Percentiles rank a stretch among this genome's conserved stretches.
phyloP scores from a whole-genome alignment of 2,113 vertebrate species.

The Rhea americana region DNA sequence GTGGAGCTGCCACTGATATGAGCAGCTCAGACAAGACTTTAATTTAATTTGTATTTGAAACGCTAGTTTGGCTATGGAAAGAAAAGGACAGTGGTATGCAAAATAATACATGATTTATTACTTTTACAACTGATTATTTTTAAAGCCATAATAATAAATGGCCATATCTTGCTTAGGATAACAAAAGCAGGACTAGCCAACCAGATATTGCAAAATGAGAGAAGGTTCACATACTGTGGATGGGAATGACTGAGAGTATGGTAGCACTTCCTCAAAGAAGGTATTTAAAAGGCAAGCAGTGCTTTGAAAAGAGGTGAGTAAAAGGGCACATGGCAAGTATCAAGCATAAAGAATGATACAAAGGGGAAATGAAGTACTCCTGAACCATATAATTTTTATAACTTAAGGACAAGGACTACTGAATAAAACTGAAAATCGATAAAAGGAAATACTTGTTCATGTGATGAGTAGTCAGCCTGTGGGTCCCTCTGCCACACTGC shows the following conservation, averaged over 20 bases:
- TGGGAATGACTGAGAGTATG: neutral
- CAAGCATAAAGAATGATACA: neutral
- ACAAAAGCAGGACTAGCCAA: neutral
- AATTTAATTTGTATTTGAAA: neutral
- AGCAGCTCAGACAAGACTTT: neutral
- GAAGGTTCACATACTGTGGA: neutral
- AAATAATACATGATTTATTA: neutral
- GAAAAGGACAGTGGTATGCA: neutral
- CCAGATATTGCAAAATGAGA: neutral
- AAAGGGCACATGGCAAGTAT: neutral
- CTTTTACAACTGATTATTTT: slow-evolving; percentile 9
- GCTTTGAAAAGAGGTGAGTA: neutral
- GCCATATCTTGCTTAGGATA: neutral
- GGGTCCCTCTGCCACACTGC: neutral
- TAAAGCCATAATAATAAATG: slow-evolving; percentile 7
- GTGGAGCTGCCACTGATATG: neutral
- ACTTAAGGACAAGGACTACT: neutral
- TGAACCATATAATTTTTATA: neutral
- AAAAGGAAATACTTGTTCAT: neutral
- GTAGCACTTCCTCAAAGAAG: neutral
- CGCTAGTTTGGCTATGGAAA: neutral
- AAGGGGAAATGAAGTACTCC: neutral
- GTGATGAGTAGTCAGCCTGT: neutral
- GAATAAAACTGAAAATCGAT: neutral
- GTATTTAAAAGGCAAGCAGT: neutral